These are phyloP conservation scores for Cassiopea andromeda DNA, from an alignment of 30 jellyfish, hydroid and myxozoan species.

Conservation along the genomic window DNA sequence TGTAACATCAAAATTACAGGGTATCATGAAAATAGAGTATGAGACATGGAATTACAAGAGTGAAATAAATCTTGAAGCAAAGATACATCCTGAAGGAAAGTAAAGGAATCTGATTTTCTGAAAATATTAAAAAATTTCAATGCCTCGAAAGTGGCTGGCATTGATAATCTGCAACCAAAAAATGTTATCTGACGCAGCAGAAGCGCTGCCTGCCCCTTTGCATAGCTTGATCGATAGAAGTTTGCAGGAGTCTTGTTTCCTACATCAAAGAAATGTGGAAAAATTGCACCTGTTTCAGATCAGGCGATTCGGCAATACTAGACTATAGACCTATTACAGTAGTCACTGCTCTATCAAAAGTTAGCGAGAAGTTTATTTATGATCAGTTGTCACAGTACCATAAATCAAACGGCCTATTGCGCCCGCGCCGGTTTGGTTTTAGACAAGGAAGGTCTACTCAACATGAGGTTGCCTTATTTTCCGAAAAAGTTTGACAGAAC, in stretches of 20 bases:
- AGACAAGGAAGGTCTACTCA: slow-evolving; percentile 68
- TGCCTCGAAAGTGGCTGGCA: slow-evolving; percentile 50
- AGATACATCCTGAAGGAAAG: slow-evolving; percentile 59
- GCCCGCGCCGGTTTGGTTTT: slow-evolving; percentile 66
- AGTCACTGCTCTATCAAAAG: slow-evolving; percentile 12
- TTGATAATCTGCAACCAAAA: slow-evolving; percentile 51
- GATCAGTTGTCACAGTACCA: slow-evolving; percentile 61
- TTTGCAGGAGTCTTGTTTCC: slow-evolving; percentile 45
- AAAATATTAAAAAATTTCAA: slow-evolving; percentile 30
- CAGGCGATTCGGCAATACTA: slow-evolving; percentile 19
- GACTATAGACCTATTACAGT: slow-evolving; percentile 25
- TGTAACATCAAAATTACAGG: slow-evolving; percentile 31
- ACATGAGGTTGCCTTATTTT: slow-evolving; percentile 61
- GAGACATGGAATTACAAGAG: slow-evolving; percentile 44
- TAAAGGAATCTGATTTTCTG: slow-evolving; percentile 39
- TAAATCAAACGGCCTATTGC: slow-evolving; percentile 48
- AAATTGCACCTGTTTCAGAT: slow-evolving; percentile 44
- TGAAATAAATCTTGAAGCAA: slow-evolving; percentile 26
- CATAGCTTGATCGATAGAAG: slow-evolving; percentile 24
- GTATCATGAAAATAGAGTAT: slow-evolving; percentile 1
- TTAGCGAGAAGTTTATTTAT: slow-evolving; percentile 15
- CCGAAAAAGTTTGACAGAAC: slow-evolving; percentile 63
- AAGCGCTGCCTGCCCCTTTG: slow-evolving; percentile 43
- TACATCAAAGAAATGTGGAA: slow-evolving; percentile 57
- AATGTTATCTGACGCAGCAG: slow-evolving; percentile 55